Evolutionary conservation across 92 coral and sea anemone species (phyloP).

Genomic region (Epizoanthus stellaris): DNA sequence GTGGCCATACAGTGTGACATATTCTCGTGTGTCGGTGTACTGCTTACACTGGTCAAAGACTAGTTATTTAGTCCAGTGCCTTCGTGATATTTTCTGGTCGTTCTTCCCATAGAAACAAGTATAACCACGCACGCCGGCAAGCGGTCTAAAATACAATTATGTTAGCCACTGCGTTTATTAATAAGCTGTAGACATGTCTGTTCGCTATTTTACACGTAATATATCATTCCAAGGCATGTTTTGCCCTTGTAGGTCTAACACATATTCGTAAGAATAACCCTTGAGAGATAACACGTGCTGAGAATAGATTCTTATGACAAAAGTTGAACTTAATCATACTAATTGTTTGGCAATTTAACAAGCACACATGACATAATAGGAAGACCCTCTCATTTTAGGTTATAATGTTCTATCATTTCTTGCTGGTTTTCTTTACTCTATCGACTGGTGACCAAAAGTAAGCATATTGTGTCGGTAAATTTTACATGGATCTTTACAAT

Average conservation of each 20-base stretch:
- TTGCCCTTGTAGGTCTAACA: too few species aligned
- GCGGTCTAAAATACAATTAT: neutral
- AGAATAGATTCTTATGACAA: neutral
- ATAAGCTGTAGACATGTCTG: neutral
- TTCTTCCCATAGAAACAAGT: neutral
- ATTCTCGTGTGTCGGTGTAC: too few species aligned
- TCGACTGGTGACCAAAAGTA: neutral
- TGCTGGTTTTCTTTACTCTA: neutral
- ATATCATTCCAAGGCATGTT: too few species aligned
- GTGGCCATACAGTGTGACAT: too few species aligned
- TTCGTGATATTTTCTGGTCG: neutral
- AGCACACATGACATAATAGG: neutral
- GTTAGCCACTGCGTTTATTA: neutral
- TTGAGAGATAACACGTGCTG: neutral
- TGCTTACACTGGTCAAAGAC: too few species aligned
- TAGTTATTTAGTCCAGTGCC: too few species aligned
- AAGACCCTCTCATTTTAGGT: neutral
- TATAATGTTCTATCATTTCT: neutral
- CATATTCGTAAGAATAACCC: too few species aligned
- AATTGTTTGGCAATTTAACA: slow-evolving; percentile 35
- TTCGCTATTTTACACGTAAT: neutral
- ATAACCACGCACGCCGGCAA: neutral
- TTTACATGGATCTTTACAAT: too few species aligned
- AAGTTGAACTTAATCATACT: slow-evolving; percentile 15
- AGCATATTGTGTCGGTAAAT: neutral